Evolutionary conservation across 2,888 invertebrate genomes (phyloP), one percentile per base, ranked within the genome.

Genomic region (Ochropleura plecta): DNA sequence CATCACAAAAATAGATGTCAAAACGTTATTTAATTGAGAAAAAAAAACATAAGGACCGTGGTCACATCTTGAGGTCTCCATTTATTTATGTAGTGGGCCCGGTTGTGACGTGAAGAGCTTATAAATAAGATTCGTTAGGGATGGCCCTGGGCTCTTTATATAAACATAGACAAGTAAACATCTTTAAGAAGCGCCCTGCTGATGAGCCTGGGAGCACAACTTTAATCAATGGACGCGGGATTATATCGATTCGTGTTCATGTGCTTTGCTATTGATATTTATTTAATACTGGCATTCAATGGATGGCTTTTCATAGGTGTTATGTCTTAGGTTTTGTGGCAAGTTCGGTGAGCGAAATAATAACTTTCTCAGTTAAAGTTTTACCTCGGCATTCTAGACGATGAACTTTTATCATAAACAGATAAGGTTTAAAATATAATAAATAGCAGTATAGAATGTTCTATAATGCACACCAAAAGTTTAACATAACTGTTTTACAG

Each of bases 101-200:
- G 84, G 83, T 46, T 64, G 14, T 90, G 90, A 90, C 89, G 90
- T 90, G 89, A 82, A 91, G 88, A 87, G 91, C 90, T 89, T 93
- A 91, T 92, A 90, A 92, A 93, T 92, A 91, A 90, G 88, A 88
- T 88, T 91, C 89, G 89, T 91, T 91, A 92, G 88, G 87, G 88
- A 83, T 88, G 88, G 79, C 86, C 76, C 84, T 87, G 67, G 71
- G 77, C 73, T 82, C 65, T 76, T 74, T 85, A 76, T 79, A 78
- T 86, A 85, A 83, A 84, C 67, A 78, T 76, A 60, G 53, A 68
- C 68, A 81, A 80, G 82, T 84, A 85, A 82, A 82, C 78, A 77
- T 70, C 79, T 81, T 82, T 12, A 78, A 79, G 84, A 80, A 81
- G 51, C 20, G 59, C 10, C 46, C 4, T 53, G 53, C 30, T 68